phyloP scores from a whole-genome alignment of 2,888 invertebrate genomes.

The Scelioninae gen. 1 region DNA sequence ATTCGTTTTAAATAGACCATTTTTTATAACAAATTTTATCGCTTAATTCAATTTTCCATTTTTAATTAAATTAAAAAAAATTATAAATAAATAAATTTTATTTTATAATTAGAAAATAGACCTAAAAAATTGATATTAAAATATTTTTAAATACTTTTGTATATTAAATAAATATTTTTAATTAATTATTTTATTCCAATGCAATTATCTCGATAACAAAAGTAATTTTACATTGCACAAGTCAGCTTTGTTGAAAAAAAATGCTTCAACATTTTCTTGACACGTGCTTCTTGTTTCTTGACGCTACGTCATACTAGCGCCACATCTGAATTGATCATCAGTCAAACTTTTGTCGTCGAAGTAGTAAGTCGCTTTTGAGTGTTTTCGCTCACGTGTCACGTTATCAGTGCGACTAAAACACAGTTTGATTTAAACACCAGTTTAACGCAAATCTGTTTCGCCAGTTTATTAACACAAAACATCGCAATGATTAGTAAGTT shows the following conservation, averaged over 20 bases:
- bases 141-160: neutral
- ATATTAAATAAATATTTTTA: neutral
- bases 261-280: constrained; percentile 31
- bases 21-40: too few relatives aligned
- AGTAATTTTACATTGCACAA: neutral
- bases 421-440: neutral
- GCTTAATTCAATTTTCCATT: too few relatives aligned
- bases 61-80: too few relatives aligned
- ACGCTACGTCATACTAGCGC: constrained; percentile 51
- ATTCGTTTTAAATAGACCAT: too few relatives aligned
- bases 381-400: constrained; percentile 42
- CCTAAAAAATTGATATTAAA: too few relatives aligned
- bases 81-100: too few relatives aligned
- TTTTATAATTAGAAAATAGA: too few relatives aligned
- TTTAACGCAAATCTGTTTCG: neutral
- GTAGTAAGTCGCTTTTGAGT: constrained; percentile 43
- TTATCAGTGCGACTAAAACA: neutral
- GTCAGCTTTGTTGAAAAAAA: constrained; percentile 4
- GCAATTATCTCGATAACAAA: neutral
- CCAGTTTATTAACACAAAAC: neutral
- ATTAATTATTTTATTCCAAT: neutral
- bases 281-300: constrained; percentile 52
- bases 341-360: constrained; percentile 53
- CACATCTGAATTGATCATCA: constrained; percentile 56
- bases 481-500: constrained; percentile 28